Evolutionary conservation across 2,888 invertebrate genomes (phyloP).

Genomic region (Ischnura elegans): DNA sequence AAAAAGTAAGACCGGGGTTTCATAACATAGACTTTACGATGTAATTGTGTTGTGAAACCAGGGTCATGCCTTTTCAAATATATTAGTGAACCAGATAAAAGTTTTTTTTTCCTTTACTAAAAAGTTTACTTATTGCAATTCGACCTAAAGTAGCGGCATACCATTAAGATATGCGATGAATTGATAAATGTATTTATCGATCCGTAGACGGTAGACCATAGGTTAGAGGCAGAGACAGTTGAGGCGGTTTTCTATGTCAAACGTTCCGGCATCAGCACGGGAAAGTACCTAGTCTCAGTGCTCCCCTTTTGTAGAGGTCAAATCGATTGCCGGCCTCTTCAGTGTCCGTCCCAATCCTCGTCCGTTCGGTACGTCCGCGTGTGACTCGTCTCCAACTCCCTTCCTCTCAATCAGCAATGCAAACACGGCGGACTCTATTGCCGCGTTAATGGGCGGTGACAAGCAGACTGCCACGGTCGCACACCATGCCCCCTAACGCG

Average conservation of each 20-base stretch:
- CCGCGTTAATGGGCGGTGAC: constrained; percentile 1
- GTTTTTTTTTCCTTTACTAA: no score
- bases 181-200: no score
- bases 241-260: neutral
- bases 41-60: no score
- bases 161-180: no score
- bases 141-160: no score
- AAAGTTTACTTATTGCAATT: no score
- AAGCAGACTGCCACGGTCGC: neutral
- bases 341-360: neutral
- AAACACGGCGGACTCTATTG: neutral
- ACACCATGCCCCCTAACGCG: neutral
- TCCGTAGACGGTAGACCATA: no score
- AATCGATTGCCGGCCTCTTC: neutral
- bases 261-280: neutral
- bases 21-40: no score
- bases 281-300: neutral
- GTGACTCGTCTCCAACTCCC: neutral
- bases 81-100: no score
- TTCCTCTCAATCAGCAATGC: constrained; percentile 36
- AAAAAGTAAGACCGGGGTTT: no score
- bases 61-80: no score
- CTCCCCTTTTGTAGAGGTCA: neutral
- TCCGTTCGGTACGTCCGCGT: neutral
- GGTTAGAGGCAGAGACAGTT: neutral